Evolutionary conservation across 1,140 invertebrate species (phyloP), one percentile per base, ranked within the genome.

Genomic region (Calliopsis andreniformis): DNA sequence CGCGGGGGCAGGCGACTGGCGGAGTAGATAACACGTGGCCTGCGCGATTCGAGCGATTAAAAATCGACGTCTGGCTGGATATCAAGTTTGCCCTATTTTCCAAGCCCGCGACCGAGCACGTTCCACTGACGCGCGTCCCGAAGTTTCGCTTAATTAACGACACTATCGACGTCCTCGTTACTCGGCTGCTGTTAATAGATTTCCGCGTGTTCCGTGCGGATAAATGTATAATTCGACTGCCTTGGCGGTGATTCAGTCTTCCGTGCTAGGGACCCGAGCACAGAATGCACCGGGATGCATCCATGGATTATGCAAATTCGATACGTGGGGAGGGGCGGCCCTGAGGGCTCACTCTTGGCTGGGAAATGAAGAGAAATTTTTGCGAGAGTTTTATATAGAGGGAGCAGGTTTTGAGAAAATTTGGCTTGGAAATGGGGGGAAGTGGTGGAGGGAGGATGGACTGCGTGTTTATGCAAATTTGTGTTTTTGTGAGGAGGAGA

Each of bases 31-130:
- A 47, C 56, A 71, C 53, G 67, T 71, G 55, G 75, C 35, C n/a
- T 6, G 45, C 0, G 32, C 16, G 69, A 78, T 76, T 58, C 20
- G 61, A 55, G 35, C 39, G 58, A 69, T 71, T 62, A 45, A 71
- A 71, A 71, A 70, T 56, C 16, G 39, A 62, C 67, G 35, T 53
- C 39, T 45, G n/a, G 23, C n/a, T 25, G 42, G 47, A 25, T 76
- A 76, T 76, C 66, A 69, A 42, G 35, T 51, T 76, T 61, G 73
- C 20, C 35, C 64, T 16, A 61, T 69, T 76, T 76, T 42, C 35
- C 39, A 58, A 32, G 56, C 18, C 35, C n/a, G 2, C 14, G 7
- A 28, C 30, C n/a, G 32, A 8, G 18, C 20, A 5, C 53, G 23
- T 3, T 5, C 69, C 8, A 25, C n/a, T 45, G 49, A 45, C 61